Evolutionary conservation across 2,113 vertebrate species (phyloP).

Genomic region (Centropus bengalensis): DNA sequence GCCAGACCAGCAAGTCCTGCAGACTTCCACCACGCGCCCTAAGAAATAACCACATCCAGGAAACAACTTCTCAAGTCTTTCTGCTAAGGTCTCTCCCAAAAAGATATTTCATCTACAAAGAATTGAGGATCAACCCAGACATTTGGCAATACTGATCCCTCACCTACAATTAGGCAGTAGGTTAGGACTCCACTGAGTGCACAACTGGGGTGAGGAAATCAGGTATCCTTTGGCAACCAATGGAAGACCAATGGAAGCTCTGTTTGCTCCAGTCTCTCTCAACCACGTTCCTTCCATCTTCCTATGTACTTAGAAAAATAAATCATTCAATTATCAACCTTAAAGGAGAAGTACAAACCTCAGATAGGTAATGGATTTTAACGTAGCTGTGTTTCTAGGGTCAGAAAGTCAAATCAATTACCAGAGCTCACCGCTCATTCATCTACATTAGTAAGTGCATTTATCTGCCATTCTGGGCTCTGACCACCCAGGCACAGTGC

Average conservation of each 20-base stretch:
- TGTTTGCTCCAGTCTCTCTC: not conserved
- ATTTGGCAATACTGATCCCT: not conserved
- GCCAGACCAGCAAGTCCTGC: not conserved
- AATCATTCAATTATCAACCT: not conserved
- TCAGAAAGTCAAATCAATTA: not conserved
- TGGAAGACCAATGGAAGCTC: fast-evolving
- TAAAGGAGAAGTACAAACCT: not conserved
- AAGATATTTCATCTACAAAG: not conserved
- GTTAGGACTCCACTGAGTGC: not conserved
- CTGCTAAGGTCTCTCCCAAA: not conserved
- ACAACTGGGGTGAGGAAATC: not conserved
- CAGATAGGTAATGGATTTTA: not conserved
- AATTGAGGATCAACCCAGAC: not conserved
- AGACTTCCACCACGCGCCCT: fast-evolving
- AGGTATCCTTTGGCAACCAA: fast-evolving
- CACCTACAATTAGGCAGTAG: not conserved
- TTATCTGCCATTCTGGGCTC: not conserved
- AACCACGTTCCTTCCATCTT: not conserved
- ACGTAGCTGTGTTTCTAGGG: not conserved
- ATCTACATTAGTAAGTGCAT: not conserved
- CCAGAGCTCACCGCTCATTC: not conserved
- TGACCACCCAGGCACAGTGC: not conserved
- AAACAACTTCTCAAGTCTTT: not conserved
- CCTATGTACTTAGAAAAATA: not conserved
- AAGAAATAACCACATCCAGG: not conserved